Evolutionary conservation across 1,140 invertebrate genomes (phyloP), one percentile per base, ranked within the genome.

Genomic region (Diorhabda sublineata): DNA sequence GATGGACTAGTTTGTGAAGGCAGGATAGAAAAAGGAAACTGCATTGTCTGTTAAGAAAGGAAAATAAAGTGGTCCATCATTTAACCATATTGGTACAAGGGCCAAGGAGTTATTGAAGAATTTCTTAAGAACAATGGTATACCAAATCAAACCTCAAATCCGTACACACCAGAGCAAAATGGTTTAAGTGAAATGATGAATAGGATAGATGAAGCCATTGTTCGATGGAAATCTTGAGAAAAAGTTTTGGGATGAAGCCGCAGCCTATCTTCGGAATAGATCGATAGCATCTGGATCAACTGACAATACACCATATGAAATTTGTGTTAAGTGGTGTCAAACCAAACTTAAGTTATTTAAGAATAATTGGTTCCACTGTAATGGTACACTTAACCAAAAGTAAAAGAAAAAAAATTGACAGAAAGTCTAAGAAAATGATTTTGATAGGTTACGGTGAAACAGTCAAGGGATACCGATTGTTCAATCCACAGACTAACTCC

Each of bases 191-290:
- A 84, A 70, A 57, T 79, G 60, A 71, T 77, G 43, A 84, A 84
- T 70, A 61, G 82, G 41, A 83, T 75, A 4, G 59, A 84, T 3
- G 71, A 77, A 4, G 78, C 69, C 83, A 70, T 58, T 84, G 8
- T 67, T 74, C 47, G 77, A 83, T 70, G 73, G 73, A 47, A 59
- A 73, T 8, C 45, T 84, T 11, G 52, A 68, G 5, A 75, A 75
- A n/a, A 58, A 67, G 61, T 81, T 81, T 73, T 85, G 82, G 81
- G 79, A 78, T 5, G 80, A 84, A 72, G 80, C 82, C 57, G 83
- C 83, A 5, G 78, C 76, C 5, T 85, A 85, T 71, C 61, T 84
- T 9, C 69, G 76, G 67, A 85, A 85, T 73, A 72, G 81, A 61
- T 67, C 64, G 52, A 66, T 73, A 45, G 69, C 63, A 9, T n/a